Conservation (phyloP, 2,113 vertebrate species). For the Equus quagga region DNA sequence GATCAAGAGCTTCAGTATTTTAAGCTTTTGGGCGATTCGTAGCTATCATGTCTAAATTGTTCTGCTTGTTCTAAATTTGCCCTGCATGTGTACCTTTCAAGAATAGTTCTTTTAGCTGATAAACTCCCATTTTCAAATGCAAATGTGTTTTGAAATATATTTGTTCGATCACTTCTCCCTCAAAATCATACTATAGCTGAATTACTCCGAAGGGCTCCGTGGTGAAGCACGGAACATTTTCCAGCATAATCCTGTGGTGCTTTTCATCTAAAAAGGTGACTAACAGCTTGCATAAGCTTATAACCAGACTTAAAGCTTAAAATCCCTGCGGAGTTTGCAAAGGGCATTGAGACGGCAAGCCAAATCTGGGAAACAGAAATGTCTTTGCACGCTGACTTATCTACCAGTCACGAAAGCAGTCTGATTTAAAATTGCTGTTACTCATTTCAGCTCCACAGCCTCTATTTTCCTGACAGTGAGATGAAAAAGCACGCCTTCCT, state of each 20-base stretch:
- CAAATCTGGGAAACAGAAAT: constrained; percentile 63
- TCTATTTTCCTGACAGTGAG: constrained; percentile 56
- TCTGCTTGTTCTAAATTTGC: constrained; percentile 72
- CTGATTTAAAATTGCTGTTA: constrained; percentile 54
- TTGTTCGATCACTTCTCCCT: constrained; percentile 69
- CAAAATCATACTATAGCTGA: constrained; percentile 62
- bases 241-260: constrained; percentile 68
- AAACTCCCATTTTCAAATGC: constrained; percentile 72
- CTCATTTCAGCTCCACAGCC: constrained; percentile 20
- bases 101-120: constrained; percentile 69
- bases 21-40: constrained; percentile 45
- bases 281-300: constrained; percentile 76
- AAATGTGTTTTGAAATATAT: constrained; percentile 75
- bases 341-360: constrained; percentile 63
- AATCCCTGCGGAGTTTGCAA: constrained; percentile 70
- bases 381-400: constrained; percentile 54
- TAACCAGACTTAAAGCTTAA: constrained; percentile 75
- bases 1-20: constrained; percentile 8
- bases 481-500: background rate
- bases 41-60: constrained; percentile 65
- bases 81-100: constrained; percentile 64
- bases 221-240: constrained; percentile 44
- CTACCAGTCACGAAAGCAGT: constrained; percentile 44
- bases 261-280: constrained; percentile 79
- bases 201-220: constrained; percentile 66